phyloP scores from a whole-genome alignment of 1,140 invertebrate species.

The Penaeus japonicus region DNA sequence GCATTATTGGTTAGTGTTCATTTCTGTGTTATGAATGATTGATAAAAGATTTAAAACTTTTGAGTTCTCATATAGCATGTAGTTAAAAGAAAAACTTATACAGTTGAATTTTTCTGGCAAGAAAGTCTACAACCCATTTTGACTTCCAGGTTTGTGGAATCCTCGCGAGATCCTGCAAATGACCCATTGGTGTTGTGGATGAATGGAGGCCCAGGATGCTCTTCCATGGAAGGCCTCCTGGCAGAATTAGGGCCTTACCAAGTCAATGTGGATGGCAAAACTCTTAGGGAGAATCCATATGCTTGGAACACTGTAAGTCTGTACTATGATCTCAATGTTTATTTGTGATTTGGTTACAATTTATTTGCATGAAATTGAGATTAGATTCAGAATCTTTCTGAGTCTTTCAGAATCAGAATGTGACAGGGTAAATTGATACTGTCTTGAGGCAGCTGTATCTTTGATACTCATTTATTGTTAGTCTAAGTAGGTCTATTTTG shows the following conservation, averaged over 20 bases:
- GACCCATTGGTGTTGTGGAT: constrained; percentile 85
- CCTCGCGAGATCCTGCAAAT: constrained; percentile 6
- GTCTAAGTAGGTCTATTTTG: background rate
- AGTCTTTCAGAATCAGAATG: too few species aligned
- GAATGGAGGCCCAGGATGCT: constrained; percentile 82
- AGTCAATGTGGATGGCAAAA: constrained; percentile 38
- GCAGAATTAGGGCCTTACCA: constrained; percentile 79
- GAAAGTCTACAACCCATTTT: background rate
- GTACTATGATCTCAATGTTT: background rate
- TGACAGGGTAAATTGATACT: too few species aligned
- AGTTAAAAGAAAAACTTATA: background rate
- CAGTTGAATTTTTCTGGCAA: background rate
- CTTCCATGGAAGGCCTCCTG: constrained; percentile 82
- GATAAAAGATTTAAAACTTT: background rate
- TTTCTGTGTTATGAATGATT: background rate
- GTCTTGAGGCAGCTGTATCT: too few species aligned
- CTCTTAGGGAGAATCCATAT: constrained; percentile 30
- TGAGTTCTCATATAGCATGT: background rate
- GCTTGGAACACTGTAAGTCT: constrained; percentile 44
- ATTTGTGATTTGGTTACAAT: too few species aligned
- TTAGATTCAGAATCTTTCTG: too few species aligned
- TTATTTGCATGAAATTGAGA: too few species aligned
- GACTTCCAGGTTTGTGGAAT: constrained; percentile 21
- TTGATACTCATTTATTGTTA: background rate
- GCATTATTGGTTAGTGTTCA: background rate